Evolutionary conservation across 2,888 invertebrate genomes (phyloP), one percentile per base, ranked within the genome.

Genomic region (Drosophila anceps): DNA sequence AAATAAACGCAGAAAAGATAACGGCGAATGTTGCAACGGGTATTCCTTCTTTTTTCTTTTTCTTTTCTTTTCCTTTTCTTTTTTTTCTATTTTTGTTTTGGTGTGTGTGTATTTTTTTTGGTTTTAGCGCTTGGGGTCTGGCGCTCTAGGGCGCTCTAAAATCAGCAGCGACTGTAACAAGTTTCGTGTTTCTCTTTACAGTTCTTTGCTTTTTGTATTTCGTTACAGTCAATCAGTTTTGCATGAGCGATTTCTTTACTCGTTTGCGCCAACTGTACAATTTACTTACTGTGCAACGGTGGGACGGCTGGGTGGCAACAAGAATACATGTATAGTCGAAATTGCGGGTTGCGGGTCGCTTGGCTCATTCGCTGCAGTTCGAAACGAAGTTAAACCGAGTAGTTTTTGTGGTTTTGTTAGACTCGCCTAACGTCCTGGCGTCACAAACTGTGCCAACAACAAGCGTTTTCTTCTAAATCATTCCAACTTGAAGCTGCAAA

Each of bases 191-290:
- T 87, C 79, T 75, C 76, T 81, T 85, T 86, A 80, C 86, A 85
- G 79, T 80, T 85, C 68, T 80, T 81, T 74, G 76, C 68, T 68
- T 78, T 78, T 71, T 81, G 72, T 81, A 69, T 79, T 84, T 85
- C 88, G 88, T 84, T 85, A 86, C 87, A 88, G 88, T 85, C 85
- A 85, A 85, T 85, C 85, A 85, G 85, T 85, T 89, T 84, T 89
- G 85, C 85, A 85, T 85, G 85, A 85, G 80, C 87, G 84, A 79
- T 81, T 88, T 81, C 84, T 77, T 88, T 88, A 88, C 80, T 80
- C 88, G 84, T 88, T 88, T 84, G 84, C 85, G 88, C 85, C 83
- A 88, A 85, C 88, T 85, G 71, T 80, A 84, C 88, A 85, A 83
- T 88, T 84, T 84, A 83, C 81, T 79, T 82, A 72, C 83, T 54